Percentiles rank a stretch among this genome's conserved stretches.
phyloP scores from a whole-genome alignment of 2,888 invertebrate genomes.

The Rosalia funebris region DNA sequence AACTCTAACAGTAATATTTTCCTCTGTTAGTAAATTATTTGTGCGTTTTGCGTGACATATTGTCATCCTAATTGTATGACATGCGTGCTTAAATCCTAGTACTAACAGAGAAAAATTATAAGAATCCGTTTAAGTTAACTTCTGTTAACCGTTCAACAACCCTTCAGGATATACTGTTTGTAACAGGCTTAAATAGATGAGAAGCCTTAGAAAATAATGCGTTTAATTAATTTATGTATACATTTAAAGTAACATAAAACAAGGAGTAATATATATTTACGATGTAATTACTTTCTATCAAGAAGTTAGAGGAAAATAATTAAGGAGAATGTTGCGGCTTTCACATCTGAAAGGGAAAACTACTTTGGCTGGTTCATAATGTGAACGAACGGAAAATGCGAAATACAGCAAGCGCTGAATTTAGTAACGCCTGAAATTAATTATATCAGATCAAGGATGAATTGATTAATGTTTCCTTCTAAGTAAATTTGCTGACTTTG shows the following conservation, averaged over 20 bases:
- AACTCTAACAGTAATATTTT: too few relatives aligned
- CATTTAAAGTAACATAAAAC: too few relatives aligned
- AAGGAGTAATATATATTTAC: too few relatives aligned
- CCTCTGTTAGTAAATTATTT: neutral
- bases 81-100: neutral
- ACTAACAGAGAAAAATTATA: neutral
- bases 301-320: too few relatives aligned
- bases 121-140: too few relatives aligned
- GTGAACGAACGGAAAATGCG: constrained; percentile 3
- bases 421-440: constrained; percentile 7
- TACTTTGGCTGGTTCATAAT: neutral
- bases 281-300: too few relatives aligned
- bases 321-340: too few relatives aligned
- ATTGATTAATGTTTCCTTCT: constrained; percentile 4
- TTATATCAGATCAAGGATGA: constrained; percentile 3
- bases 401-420: neutral
- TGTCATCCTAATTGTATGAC: neutral
- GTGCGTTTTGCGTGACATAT: neutral
- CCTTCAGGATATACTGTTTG: too few relatives aligned
- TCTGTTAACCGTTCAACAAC: too few relatives aligned
- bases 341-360: neutral
- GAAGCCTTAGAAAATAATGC: too few relatives aligned
- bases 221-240: too few relatives aligned
- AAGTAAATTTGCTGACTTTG: neutral
- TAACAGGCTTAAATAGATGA: too few relatives aligned